Evolutionary conservation across 1,140 invertebrate genomes (phyloP).

Genomic region (Acromyrmex echinatior): DNA sequence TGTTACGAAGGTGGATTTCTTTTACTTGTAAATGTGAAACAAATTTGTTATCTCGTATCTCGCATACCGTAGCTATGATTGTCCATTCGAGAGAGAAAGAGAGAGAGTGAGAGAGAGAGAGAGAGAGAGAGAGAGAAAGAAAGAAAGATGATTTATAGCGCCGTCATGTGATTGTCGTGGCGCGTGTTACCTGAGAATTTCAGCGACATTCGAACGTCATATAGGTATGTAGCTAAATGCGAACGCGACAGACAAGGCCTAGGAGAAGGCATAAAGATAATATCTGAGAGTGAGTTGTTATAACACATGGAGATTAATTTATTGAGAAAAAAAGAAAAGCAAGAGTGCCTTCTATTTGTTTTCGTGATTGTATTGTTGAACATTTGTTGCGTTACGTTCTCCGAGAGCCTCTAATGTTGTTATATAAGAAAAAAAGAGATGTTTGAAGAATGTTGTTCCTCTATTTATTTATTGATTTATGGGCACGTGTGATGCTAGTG

Average conservation of each 20-base stretch:
- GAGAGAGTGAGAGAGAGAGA: conserved; percentile 65
- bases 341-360: conserved; percentile 87
- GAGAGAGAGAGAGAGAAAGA: conserved; percentile 58
- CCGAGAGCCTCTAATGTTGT: conserved; percentile 86
- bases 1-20: conserved; percentile 84
- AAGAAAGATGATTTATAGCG: conserved; percentile 54
- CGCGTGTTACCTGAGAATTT: conserved; percentile 59
- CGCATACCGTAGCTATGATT: conserved; percentile 84
- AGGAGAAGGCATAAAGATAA: conserved; percentile 73
- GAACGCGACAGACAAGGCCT: conserved; percentile 78
- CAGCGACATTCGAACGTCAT: conserved; percentile 61
- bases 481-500: conserved; percentile 48
- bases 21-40: conserved; percentile 80
- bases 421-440: conserved; percentile 82
- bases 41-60: conserved; percentile 85
- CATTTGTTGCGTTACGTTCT: conserved; percentile 85
- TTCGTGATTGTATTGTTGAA: conserved; percentile 85
- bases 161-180: conserved; percentile 59
- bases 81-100: conserved; percentile 78
- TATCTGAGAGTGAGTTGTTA: conserved; percentile 78
- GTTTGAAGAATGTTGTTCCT: conserved; percentile 85
- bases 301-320: conserved; percentile 83
- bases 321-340: conserved; percentile 78
- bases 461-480: conserved; percentile 85
- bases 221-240: conserved; percentile 44